phyloP scores from a whole-genome alignment of 2,797 vertebrate genomes.

The Cyprinodon diabolis region DNA sequence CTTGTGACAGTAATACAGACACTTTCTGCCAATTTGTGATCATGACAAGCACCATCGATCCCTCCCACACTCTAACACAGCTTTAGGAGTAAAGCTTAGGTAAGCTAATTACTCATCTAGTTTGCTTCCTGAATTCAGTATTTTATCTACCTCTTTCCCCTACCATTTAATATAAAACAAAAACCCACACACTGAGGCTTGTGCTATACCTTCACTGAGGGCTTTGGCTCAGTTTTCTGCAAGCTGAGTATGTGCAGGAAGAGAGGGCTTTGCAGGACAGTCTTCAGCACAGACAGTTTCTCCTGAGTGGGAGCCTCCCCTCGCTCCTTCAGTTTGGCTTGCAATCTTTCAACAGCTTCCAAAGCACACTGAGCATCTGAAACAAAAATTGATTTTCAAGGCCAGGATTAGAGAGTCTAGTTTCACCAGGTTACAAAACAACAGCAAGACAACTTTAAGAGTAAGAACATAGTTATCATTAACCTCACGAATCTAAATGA shows the following conservation, averaged over 20 bases:
- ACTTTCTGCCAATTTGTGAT: conserved; percentile 48
- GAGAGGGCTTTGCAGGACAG: conserved; percentile 93
- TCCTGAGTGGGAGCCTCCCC: conserved; percentile 89
- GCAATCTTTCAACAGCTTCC: conserved; percentile 92
- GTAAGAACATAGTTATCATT: not conserved
- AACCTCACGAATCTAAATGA: not conserved
- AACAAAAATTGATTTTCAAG: conserved; percentile 26
- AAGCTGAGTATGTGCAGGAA: conserved; percentile 93
- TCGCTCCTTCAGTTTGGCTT: conserved; percentile 88
- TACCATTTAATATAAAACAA: conserved; percentile 60
- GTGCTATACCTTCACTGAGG: conserved; percentile 63
- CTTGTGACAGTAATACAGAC: conserved; percentile 23
- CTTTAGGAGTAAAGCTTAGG: conserved; percentile 76
- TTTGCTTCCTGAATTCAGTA: conserved; percentile 73
- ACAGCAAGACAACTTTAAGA: not conserved
- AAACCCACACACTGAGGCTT: conserved; percentile 54
- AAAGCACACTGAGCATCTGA: conserved; percentile 88
- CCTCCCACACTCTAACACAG: conserved; percentile 54
- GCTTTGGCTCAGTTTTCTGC: conserved; percentile 86
- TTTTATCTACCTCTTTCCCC: conserved; percentile 63
- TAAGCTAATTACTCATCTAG: conserved; percentile 82
- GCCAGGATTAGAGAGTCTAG: not conserved
- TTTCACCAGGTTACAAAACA: not conserved
- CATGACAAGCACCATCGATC: conserved; percentile 29
- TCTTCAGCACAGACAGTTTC: conserved; percentile 89